Evolutionary conservation across 35 echinoderm and acorn worm species (phyloP).

Genomic region (Eucidaris tribuloides): DNA sequence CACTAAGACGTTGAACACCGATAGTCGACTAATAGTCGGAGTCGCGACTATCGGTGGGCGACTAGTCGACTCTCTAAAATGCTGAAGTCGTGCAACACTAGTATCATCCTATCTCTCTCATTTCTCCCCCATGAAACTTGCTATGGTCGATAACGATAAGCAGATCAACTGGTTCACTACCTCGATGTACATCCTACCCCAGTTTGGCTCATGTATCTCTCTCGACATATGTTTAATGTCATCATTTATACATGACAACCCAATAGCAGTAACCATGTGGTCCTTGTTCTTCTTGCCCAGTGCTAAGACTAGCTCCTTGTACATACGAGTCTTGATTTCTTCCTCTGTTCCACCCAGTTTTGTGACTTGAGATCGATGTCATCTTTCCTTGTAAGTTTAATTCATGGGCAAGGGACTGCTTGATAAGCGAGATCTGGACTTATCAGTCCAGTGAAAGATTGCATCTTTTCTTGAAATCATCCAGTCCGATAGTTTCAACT

Average conservation of each 20-base stretch:
- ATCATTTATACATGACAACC: slow-evolving; percentile 28
- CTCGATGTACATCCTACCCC: slow-evolving; percentile 3
- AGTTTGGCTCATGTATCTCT: neutral
- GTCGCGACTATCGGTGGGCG: too few species aligned
- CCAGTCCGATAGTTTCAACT: neutral
- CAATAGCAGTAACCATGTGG: slow-evolving; percentile 11
- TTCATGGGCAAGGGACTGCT: slow-evolving; percentile 1
- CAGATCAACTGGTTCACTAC: slow-evolving; percentile 44
- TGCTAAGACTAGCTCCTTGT: neutral
- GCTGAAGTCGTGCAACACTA: too few species aligned
- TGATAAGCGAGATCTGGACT: neutral
- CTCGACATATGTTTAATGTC: neutral
- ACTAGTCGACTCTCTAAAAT: too few species aligned
- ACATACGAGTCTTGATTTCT: slow-evolving; percentile 20
- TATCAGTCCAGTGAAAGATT: slow-evolving; percentile 22
- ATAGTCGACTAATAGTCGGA: too few species aligned
- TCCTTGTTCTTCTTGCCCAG: neutral
- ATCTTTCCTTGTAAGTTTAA: slow-evolving; percentile 29
- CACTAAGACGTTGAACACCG: too few species aligned
- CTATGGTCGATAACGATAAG: slow-evolving; percentile 61
- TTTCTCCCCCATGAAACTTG: slow-evolving; percentile 51
- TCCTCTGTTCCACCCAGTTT: slow-evolving; percentile 29
- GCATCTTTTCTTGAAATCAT: neutral
- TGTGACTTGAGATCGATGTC: neutral
- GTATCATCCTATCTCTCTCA: neutral